A percentile compares a stretch with the other conserved stretches of the same genome.
Conservation (phyloP, 2,113 vertebrate genomes). For the Danionella cerebrum region DNA sequence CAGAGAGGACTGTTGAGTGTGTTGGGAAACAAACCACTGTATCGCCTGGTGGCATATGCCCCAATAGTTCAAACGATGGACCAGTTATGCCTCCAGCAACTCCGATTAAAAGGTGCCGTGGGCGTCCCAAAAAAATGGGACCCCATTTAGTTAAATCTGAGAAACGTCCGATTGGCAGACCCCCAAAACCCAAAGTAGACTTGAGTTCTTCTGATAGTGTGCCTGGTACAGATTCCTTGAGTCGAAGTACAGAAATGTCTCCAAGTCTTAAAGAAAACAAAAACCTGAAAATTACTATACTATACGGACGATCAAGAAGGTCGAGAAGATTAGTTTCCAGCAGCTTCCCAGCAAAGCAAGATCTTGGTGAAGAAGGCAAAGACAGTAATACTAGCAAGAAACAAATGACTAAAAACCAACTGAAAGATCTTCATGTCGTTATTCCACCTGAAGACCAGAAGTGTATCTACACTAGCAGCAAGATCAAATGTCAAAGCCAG, state of each 20-base stretch:
- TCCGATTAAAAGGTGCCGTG: slow-evolving; percentile 84
- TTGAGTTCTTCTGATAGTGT: slow-evolving; percentile 41
- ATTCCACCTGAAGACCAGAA: slow-evolving; percentile 68
- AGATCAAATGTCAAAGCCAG: slow-evolving; percentile 64
- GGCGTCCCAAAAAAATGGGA: slow-evolving; percentile 85
- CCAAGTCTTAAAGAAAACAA: slow-evolving; percentile 67
- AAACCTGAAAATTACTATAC: slow-evolving; percentile 84
- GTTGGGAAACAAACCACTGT: background rate
- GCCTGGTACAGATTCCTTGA: slow-evolving; percentile 34
- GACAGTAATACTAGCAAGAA: slow-evolving; percentile 39
- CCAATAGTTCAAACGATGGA: slow-evolving; percentile 3
- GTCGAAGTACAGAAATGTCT: slow-evolving; percentile 37
- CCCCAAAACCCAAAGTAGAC: slow-evolving; percentile 74
- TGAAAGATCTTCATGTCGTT: slow-evolving; percentile 61
- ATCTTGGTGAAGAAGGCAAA: slow-evolving; percentile 44
- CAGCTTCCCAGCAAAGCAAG: slow-evolving; percentile 53
- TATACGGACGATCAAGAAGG: slow-evolving; percentile 88
- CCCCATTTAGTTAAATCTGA: slow-evolving; percentile 78
- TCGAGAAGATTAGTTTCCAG: slow-evolving; percentile 77
- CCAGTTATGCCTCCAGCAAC: slow-evolving; percentile 43
- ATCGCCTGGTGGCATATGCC: slow-evolving; percentile 13
- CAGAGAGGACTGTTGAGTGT: slow-evolving; percentile 18
- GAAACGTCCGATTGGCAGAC: slow-evolving; percentile 85
- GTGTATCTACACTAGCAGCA: slow-evolving; percentile 62
- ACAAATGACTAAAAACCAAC: slow-evolving; percentile 41